Evolutionary conservation across 2,113 vertebrate genomes (phyloP).

Genomic region (Erpornis zantholeuca): DNA sequence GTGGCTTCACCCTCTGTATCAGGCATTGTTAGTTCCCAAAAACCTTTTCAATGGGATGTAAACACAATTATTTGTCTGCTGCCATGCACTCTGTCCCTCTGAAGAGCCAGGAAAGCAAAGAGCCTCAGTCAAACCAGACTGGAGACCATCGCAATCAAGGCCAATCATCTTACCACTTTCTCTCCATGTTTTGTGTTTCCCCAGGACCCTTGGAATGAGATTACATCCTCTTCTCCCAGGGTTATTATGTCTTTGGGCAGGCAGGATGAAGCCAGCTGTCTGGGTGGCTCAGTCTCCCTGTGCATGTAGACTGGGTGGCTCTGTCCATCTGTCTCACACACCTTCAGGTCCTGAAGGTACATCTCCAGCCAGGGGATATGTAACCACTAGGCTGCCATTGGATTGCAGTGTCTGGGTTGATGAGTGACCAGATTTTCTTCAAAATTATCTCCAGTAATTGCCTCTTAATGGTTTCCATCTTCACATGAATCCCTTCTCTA

Average conservation of each 20-base stretch:
- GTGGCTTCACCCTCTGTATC: not conserved
- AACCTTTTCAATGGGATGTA: conserved; percentile 13
- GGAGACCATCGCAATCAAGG: not conserved
- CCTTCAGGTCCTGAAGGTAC: not conserved
- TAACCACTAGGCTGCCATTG: not conserved
- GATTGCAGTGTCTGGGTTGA: not conserved
- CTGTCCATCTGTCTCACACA: not conserved
- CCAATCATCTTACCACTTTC: not conserved
- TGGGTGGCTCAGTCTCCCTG: not conserved
- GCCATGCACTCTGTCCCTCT: not conserved
- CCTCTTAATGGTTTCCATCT: conserved; percentile 2
- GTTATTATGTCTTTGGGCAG: not conserved
- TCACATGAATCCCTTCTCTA: not conserved
- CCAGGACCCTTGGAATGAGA: not conserved
- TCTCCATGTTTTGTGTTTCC: conserved; percentile 38
- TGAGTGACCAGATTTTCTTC: not conserved
- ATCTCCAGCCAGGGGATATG: not conserved
- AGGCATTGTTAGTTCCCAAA: conserved; percentile 15
- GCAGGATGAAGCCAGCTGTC: not conserved
- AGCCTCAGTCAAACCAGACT: not conserved
- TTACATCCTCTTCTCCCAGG: conserved; percentile 26
- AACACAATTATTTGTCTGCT: not conserved
- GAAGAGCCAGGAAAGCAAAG: not conserved
- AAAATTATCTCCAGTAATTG: not conserved
- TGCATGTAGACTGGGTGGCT: not conserved